Evolutionary conservation across 2,797 vertebrate genomes (phyloP).

Genomic region (Coregonus ussuriensis): DNA sequence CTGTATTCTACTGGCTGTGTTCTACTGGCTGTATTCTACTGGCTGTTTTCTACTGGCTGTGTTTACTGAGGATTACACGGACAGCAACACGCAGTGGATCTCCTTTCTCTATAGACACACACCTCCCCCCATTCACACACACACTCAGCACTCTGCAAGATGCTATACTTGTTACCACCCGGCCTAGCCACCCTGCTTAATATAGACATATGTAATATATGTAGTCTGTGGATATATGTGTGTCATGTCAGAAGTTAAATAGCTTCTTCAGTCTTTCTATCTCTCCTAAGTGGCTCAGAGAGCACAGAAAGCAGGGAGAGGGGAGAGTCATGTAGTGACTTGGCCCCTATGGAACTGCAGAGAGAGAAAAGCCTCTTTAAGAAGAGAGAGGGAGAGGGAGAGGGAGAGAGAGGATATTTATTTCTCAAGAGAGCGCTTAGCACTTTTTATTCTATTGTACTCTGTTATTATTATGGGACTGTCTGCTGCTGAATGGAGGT

Average conservation of each 20-base stretch:
- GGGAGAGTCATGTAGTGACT: conserved; percentile 46
- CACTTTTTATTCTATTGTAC: conserved; percentile 42
- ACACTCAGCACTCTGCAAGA: not conserved
- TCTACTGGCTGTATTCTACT: not conserved
- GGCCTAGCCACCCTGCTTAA: conserved; percentile 15
- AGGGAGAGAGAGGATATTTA: no score
- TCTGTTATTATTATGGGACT: conserved; percentile 39
- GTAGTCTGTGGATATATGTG: not conserved
- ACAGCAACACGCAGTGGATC: no score
- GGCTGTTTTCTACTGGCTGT: not conserved
- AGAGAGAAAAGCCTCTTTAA: not conserved
- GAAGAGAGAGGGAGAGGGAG: no score
- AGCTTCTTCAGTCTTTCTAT: conserved; percentile 36
- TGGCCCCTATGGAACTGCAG: conserved; percentile 34
- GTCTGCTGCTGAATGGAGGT: conserved; percentile 29
- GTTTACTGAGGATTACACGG: conserved; percentile 6
- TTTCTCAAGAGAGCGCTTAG: conserved; percentile 37
- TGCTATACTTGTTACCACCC: conserved; percentile 25
- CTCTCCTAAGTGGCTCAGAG: conserved; percentile 38
- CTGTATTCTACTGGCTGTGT: not conserved
- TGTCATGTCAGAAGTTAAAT: conserved; percentile 42
- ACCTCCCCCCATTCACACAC: not conserved
- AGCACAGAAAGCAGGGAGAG: conserved; percentile 34
- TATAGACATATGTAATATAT: conserved; percentile 17
- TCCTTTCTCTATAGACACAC: not conserved